A percentile compares a stretch with the other conserved stretches of the same genome.
phyloP scores from a whole-genome alignment of 2,888 invertebrate species.

The Mesochorus sp. region DNA sequence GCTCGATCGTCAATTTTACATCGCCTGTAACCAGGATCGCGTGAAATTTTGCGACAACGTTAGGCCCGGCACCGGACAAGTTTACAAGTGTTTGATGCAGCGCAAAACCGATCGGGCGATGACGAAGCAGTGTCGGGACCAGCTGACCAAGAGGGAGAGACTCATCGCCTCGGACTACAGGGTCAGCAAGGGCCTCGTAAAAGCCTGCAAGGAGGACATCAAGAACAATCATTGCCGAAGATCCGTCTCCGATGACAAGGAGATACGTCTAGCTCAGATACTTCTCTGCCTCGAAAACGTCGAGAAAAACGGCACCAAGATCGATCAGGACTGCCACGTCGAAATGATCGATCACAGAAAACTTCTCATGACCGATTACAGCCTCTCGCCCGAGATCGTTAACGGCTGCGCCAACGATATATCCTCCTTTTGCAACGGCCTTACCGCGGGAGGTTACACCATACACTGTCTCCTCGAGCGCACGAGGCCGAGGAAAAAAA shows the following conservation, averaged over 20 bases:
- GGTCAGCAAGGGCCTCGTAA: constrained; percentile 93
- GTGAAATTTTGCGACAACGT: constrained; percentile 90
- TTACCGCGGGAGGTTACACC: constrained; percentile 92
- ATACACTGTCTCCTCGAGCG: constrained; percentile 98
- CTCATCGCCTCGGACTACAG: constrained; percentile 95
- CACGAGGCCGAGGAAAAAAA: constrained; percentile 86
- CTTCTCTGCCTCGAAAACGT: constrained; percentile 94
- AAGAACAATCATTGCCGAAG: constrained; percentile 92
- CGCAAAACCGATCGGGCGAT: constrained; percentile 90
- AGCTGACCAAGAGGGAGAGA: constrained; percentile 92
- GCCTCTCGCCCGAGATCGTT: constrained; percentile 96
- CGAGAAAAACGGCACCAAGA: constrained; percentile 88
- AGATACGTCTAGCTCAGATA: constrained; percentile 93
- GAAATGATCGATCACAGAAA: constrained; percentile 96
- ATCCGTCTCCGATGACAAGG: constrained; percentile 91
- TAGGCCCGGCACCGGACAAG: constrained; percentile 89
- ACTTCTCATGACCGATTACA: constrained; percentile 96
- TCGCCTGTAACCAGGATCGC: constrained; percentile 94
- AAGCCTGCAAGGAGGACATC: constrained; percentile 95
- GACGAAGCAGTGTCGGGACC: constrained; percentile 89
- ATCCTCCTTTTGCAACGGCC: constrained; percentile 87
- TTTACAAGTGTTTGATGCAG: constrained; percentile 94
- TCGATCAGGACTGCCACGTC: constrained; percentile 90
- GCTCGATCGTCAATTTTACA: constrained; percentile 93
- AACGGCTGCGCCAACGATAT: constrained; percentile 94